Conservation (phyloP, 2,113 vertebrate species). For the Crotalus tigris region DNA sequence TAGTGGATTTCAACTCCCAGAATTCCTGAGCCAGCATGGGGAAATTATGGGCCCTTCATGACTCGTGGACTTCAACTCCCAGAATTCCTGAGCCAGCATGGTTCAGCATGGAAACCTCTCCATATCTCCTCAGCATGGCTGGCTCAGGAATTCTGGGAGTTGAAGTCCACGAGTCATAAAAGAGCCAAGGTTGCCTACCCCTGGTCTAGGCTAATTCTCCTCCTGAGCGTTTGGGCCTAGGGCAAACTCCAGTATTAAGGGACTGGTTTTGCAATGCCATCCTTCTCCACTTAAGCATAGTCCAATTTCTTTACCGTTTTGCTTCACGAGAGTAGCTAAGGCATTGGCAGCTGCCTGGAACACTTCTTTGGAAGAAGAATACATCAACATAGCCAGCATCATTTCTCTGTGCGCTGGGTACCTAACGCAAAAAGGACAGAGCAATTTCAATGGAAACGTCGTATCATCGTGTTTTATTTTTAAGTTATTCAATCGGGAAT, state of each 20-base stretch:
- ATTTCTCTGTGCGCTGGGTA: conserved; percentile 84
- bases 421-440: conserved; percentile 65
- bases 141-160: no score
- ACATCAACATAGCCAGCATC: conserved; percentile 90
- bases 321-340: conserved; percentile 79
- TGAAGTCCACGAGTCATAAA: no score
- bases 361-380: conserved; percentile 81
- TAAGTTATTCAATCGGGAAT: not conserved
- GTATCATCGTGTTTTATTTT: not conserved
- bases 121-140: no score
- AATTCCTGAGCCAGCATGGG: no score
- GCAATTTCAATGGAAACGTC: conserved; percentile 2
- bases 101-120: no score
- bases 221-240: not conserved
- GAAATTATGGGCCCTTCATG: no score
- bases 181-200: no score
- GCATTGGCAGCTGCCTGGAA: conserved; percentile 85
- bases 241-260: not conserved
- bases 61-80: no score
- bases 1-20: no score
- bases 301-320: conserved; percentile 74
- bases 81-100: no score
- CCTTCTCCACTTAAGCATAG: no score
- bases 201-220: no score
- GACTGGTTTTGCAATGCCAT: not conserved